Base-by-base conservation (phyloP, 1,140 invertebrate species). In the Hesperophylax magnus region DNA sequence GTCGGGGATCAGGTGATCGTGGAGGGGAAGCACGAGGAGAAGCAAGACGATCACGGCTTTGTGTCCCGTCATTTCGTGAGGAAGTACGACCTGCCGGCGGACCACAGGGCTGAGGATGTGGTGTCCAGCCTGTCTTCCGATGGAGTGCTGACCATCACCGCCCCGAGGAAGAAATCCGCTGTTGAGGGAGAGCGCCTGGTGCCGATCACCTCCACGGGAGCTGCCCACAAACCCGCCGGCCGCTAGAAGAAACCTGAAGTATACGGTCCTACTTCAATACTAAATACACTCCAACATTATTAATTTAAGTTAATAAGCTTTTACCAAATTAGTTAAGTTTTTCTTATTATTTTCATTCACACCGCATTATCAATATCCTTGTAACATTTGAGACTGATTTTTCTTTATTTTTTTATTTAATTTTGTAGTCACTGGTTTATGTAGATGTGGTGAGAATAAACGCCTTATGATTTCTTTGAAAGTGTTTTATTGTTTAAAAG, bases 1-100 rank as follows among this genome's bases (percentile, higher is more conserved):
- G 92, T 93, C 4, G 95, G 96, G 67, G 93, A 93, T 58, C 91
- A 88, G 8, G 89, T 95, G 0, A 86, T 94, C 1, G 90, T 95
- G 0, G 92, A 94, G 83, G 94, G 92, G 1, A 96, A 95, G 84
- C 94, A 96, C 72, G 93, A 95, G 82, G 94, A 96, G 85, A 94
- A 94, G 75, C 88, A 92, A 72, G 95, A 96, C 75, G 91, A 94
- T 27, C 94, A 95, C 81, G 95, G 95, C 0, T 94, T 86, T 81
- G 93, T 96, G 17, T 93, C 94, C 0, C 89, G 95, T 4, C 93
- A 95, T 77, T 96, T 96, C 84, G 89, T 92, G 4, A 87, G 95
- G 17, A 90, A 92, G 82, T 95, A 96, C 83, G 85, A 92, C 1
- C 87, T 96, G 14, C 95, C 95, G 0, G 90, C 93, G 20, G 93